These are phyloP conservation scores for Trachelus troglodyta DNA, from an alignment of 2,888 invertebrate genomes.

Conservation along the genomic window DNA sequence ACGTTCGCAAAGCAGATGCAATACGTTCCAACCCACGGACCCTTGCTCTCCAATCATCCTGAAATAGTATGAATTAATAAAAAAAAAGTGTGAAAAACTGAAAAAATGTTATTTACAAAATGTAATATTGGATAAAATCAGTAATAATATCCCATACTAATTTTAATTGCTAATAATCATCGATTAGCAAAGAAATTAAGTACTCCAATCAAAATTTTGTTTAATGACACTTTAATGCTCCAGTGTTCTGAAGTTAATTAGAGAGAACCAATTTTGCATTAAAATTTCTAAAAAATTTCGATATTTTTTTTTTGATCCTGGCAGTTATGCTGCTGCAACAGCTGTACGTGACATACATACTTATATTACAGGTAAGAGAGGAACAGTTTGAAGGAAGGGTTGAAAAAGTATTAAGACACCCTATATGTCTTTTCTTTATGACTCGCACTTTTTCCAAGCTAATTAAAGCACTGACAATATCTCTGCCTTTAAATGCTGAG, in stretches of 20 bases:
- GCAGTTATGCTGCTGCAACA: slow-evolving; percentile 31
- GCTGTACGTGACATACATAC: slow-evolving; percentile 30
- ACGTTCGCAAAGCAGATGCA: slow-evolving; percentile 68
- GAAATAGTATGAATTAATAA: slow-evolving; percentile 25
- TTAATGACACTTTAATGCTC: background rate
- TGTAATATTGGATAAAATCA: background rate
- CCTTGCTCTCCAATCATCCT: slow-evolving; percentile 72
- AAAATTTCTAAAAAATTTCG: too few relatives aligned
- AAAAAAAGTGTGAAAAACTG: background rate
- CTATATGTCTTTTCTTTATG: background rate
- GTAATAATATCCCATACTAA: background rate
- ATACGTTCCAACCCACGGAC: slow-evolving; percentile 72
- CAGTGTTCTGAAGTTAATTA: too few relatives aligned
- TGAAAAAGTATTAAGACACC: background rate
- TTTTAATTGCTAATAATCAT: too few relatives aligned
- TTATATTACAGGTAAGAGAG: slow-evolving; percentile 10
- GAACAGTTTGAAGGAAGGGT: background rate
- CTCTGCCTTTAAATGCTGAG: background rate
- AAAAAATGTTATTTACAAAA: background rate
- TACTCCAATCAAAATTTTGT: background rate
- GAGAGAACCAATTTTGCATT: too few relatives aligned
- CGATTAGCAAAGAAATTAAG: background rate
- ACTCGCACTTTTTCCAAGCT: background rate
- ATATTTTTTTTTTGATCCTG: slow-evolving; percentile 37
- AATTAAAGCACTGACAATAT: background rate